Evolutionary conservation across 2,113 vertebrate genomes (phyloP), one percentile per base, ranked within the genome.

Genomic region (Hucho hucho): DNA sequence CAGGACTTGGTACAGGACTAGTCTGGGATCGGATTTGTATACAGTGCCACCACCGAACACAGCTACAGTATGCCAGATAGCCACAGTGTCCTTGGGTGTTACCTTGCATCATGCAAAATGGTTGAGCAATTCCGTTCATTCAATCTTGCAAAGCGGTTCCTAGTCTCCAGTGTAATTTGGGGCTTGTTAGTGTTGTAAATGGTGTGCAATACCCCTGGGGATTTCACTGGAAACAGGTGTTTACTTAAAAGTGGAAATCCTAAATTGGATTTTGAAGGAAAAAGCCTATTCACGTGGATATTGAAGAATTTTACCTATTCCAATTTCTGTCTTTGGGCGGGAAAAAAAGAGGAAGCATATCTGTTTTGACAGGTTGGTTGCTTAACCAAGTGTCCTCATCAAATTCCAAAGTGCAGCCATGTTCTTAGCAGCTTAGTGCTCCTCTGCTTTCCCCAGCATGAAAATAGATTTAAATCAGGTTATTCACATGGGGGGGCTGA

Each of bases 381-480:
- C 79, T 84, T 83, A 87, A 84, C 73, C 73, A 79, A 61, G 58
- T 61, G 58, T 61, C 58, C 58, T 59, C n/a, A 3, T 61, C 37
- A 22, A 28, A 66, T 22, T 72, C 28, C 18, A 24, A 69, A 61
- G 58, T 56, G 5, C 29, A 28, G 75, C 70, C 73, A 76, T 26
- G 75, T 78, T 80, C 81, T 75, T 75, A 81, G 64, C 75, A 79
- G 83, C 68, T 80, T 53, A 72, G 20, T 24, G 32, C 65, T 32
- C 29, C 29, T 58, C 75, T 72, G 58, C 20, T 43, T 76, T 74
- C 67, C 65, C n/a, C 79, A 69, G 77, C 84, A 72, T 78, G 74
- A 79, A 80, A 82, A 76, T 72, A 77, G 73, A 88, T 79, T 82
- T 79, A 83, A 82, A 83, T 86, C 75, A 82, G 79, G 77, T 86